A percentile compares a stretch with the other conserved stretches of the same genome.
Evolutionary conservation across 2,113 vertebrate species (phyloP).

Genomic region (Eleginops maclovinus): DNA sequence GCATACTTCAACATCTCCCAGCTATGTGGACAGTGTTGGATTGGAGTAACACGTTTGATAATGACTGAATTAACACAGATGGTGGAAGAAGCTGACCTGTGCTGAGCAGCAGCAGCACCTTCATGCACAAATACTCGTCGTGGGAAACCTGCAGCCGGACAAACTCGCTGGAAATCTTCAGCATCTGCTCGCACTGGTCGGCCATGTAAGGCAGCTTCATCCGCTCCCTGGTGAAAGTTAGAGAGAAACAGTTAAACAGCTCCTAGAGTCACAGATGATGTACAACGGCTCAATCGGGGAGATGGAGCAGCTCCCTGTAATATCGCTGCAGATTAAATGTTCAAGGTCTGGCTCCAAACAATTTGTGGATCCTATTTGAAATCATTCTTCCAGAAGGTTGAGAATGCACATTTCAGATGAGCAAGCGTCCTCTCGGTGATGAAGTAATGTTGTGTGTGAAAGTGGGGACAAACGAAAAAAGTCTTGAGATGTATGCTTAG

Average conservation of each 20-base stretch:
- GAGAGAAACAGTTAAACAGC: not conserved
- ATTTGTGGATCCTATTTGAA: conserved; percentile 21
- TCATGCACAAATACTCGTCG: conserved; percentile 99
- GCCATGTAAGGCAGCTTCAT: conserved; percentile 95
- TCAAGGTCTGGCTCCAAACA: conserved; percentile 15
- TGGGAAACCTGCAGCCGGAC: conserved; percentile 95
- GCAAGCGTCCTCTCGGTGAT: conserved; percentile 4
- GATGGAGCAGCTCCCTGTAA: conserved; percentile 1
- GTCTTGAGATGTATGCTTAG: not conserved
- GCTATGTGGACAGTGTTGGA: not conserved
- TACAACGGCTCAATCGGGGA: not conserved
- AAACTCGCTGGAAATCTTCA: conserved; percentile 94
- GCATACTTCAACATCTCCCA: conserved; percentile 16
- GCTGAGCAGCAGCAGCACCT: conserved; percentile 96
- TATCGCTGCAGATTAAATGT: conserved; percentile 2
- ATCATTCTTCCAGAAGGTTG: conserved; percentile 27
- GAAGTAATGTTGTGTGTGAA: conserved; percentile 4
- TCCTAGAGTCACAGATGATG: not conserved
- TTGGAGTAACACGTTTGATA: conserved; percentile 19
- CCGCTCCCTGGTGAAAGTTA: conserved; percentile 85
- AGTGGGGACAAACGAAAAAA: conserved; percentile 11
- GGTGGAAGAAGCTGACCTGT: conserved; percentile 82
- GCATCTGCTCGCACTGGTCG: conserved; percentile 95
- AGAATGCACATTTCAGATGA: conserved; percentile 15
- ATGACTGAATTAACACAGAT: conserved; percentile 1